Percentiles rank a stretch among this genome's conserved stretches.
Conservation (phyloP, 2,113 vertebrate species). For the Zosterops lateralis region DNA sequence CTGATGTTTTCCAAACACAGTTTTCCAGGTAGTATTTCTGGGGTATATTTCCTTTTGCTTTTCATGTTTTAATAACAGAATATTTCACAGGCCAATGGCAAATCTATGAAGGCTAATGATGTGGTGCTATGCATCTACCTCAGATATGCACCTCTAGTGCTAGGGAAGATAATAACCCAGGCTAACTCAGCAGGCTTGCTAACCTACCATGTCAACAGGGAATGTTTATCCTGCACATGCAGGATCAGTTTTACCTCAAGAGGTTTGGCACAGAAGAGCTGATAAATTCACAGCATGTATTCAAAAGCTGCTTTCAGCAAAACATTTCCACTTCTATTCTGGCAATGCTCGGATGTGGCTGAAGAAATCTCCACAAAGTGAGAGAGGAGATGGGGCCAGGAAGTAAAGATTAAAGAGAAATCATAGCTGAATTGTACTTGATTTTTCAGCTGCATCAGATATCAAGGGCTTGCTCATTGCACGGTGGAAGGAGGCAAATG, state of each 20-base stretch:
- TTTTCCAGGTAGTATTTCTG: neutral
- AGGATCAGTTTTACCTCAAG: slow-evolving; percentile 8
- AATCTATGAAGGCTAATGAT: neutral
- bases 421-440: neutral
- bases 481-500: neutral
- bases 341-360: neutral
- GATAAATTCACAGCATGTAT: slow-evolving; percentile 34
- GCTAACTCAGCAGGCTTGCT: neutral
- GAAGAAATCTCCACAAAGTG: neutral
- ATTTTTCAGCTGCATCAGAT: neutral
- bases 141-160: neutral
- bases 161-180: neutral
- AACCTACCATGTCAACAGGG: neutral
- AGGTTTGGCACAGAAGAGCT: neutral
- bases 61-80: neutral
- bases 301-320: neutral
- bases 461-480: neutral
- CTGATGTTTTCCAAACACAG: neutral
- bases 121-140: neutral
- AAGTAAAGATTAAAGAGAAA: neutral
- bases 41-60: neutral
- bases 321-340: slow-evolving; percentile 34
- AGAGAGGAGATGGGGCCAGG: neutral
- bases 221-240: neutral
- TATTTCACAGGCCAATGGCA: neutral